Conservation (phyloP, 2,888 invertebrate genomes). For the Trachelus stipa region DNA sequence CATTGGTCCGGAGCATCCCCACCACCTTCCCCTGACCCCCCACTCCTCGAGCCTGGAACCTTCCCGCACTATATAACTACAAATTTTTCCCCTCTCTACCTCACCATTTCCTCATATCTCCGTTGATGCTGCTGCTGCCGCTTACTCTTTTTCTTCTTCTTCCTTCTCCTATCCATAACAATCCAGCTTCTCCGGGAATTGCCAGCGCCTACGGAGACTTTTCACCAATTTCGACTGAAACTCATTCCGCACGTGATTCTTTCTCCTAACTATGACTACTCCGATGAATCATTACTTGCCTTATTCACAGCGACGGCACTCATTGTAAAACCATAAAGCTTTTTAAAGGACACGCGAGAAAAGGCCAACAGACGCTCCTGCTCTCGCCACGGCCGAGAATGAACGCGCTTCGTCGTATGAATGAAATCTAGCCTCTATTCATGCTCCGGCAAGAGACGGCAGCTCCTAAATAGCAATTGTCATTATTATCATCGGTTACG, state of each 20-base stretch:
- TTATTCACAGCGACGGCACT: background rate
- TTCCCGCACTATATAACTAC: background rate
- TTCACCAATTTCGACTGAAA: background rate
- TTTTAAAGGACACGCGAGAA: background rate
- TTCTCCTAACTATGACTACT: background rate
- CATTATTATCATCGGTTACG: constrained; percentile 29
- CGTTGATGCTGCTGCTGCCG: background rate
- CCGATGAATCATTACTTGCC: background rate
- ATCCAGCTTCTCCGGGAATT: background rate
- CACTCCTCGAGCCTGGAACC: background rate
- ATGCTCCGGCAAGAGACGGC: constrained; percentile 44
- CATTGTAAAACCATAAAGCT: background rate
- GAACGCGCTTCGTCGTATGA: constrained; percentile 42
- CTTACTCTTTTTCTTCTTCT: background rate
- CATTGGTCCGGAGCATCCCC: background rate
- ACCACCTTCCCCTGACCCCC: background rate
- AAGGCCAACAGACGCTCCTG: background rate
- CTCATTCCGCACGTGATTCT: background rate
- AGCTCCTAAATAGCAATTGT: constrained; percentile 50
- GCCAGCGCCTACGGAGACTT: background rate
- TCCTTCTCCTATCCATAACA: background rate
- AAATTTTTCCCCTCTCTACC: background rate
- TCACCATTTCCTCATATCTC: background rate
- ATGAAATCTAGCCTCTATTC: constrained; percentile 58
- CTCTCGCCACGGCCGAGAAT: background rate